These are phyloP conservation scores for Aptenodytes forsteri DNA, from an alignment of 2,113 vertebrate species.

Conservation along the genomic window DNA sequence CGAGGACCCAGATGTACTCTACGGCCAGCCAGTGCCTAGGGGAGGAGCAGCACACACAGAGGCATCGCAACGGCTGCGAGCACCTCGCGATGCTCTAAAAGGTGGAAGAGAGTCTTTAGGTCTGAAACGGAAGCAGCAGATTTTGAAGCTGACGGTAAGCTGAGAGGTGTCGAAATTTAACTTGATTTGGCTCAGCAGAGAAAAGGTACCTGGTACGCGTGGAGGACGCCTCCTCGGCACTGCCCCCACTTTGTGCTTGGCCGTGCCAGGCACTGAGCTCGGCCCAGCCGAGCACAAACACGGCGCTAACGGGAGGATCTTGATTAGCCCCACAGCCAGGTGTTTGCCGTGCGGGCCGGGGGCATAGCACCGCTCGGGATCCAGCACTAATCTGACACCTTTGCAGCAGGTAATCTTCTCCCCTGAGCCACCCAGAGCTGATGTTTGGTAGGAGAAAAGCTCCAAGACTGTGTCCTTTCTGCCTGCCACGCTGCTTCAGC, in stretches of 20 bases:
- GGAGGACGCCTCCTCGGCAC: background rate
- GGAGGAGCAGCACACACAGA: constrained; percentile 10
- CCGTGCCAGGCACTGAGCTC: constrained; percentile 16
- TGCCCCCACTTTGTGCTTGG: background rate
- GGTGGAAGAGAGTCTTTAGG: background rate
- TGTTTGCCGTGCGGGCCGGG: background rate
- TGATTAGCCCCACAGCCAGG: background rate
- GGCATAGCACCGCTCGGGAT: background rate
- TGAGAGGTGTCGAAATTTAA: background rate
- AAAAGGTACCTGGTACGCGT: background rate
- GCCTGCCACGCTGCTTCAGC: fast-evolving
- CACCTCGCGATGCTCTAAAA: fast-evolving
- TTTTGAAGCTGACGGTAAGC: background rate
- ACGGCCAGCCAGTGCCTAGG: constrained; percentile 91
- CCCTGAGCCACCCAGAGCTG: background rate
- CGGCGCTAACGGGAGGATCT: fast-evolving
- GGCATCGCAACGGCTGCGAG: fast-evolving
- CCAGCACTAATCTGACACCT: background rate
- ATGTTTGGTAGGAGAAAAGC: background rate
- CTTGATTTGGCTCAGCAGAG: background rate
- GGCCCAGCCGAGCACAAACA: constrained; percentile 13
- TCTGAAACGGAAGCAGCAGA: background rate
- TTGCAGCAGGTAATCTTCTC: background rate
- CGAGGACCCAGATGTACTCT: constrained; percentile 88
- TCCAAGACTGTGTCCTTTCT: fast-evolving